Evolutionary conservation across 2,888 invertebrate species (phyloP).

Genomic region (Eurytoma adleriae): DNA sequence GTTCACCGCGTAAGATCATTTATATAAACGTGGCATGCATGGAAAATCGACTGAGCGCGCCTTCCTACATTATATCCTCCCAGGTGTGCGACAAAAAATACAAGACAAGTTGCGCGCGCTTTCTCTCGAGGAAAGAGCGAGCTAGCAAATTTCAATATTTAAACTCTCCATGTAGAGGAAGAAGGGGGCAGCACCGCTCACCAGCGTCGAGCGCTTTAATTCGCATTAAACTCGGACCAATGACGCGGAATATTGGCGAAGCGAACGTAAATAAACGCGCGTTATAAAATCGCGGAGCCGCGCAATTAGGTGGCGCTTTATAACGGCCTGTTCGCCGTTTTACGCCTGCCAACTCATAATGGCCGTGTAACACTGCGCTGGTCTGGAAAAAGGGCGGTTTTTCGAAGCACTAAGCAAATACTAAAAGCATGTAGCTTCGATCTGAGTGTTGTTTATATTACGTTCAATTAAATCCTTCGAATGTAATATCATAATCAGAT

Average conservation of each 20-base stretch:
- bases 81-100: too few relatives aligned
- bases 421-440: too few relatives aligned
- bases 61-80: too few relatives aligned
- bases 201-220: conserved; percentile 22
- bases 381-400: not conserved
- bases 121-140: not conserved
- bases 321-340: not conserved
- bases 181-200: too few relatives aligned
- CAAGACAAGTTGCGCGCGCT: not conserved
- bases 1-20: too few relatives aligned
- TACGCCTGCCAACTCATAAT: not conserved
- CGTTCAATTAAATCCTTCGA: too few relatives aligned
- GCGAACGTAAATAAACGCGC: conserved; percentile 33
- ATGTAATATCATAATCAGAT: too few relatives aligned
- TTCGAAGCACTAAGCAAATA: not conserved
- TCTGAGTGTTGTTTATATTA: too few relatives aligned
- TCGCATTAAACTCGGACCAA: conserved; percentile 48
- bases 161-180: not conserved
- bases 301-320: conserved; percentile 35
- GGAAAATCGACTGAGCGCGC: too few relatives aligned
- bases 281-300: conserved; percentile 18
- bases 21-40: too few relatives aligned
- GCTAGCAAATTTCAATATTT: conserved; percentile 7
- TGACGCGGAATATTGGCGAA: conserved; percentile 51
- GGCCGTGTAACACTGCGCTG: not conserved